These are phyloP conservation scores for Chouioia cunea DNA, from an alignment of 2,888 invertebrate genomes.

Conservation along the genomic window DNA sequence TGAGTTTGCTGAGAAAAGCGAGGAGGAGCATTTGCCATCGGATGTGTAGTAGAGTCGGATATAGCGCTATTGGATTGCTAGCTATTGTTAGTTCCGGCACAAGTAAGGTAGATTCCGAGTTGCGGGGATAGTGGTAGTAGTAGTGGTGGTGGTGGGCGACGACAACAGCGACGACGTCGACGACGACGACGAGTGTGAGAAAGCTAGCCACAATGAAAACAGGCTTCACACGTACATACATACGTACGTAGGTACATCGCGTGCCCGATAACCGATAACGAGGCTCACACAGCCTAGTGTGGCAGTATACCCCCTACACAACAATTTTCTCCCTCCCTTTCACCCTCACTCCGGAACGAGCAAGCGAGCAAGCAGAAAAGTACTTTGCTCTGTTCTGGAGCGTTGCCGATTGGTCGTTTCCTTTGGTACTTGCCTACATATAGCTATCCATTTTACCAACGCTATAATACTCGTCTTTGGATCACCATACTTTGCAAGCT, in stretches of 20 bases:
- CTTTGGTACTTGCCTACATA: neutral
- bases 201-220: conserved; percentile 38
- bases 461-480: neutral
- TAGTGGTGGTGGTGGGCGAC: conserved; percentile 32
- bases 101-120: conserved; percentile 1
- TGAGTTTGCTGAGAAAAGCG: conserved; percentile 50
- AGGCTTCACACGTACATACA: conserved; percentile 23
- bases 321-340: conserved; percentile 15
- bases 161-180: too few species aligned
- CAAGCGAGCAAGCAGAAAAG: neutral
- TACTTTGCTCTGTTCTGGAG: conserved; percentile 2
- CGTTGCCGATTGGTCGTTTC: neutral
- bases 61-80: conserved; percentile 50
- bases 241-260: neutral
- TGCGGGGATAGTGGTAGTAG: conserved; percentile 19
- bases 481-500: too few species aligned
- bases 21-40: conserved; percentile 45
- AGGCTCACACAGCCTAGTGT: conserved; percentile 6
- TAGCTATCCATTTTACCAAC: too few species aligned
- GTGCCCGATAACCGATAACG: conserved; percentile 41
- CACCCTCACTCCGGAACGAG: neutral
- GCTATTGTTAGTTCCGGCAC: conserved; percentile 51
- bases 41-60: conserved; percentile 32
- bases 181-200: too few species aligned
- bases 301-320: conserved; percentile 25